phyloP scores from a whole-genome alignment of 2,113 vertebrate species.

The Gadus chalcogrammus region DNA sequence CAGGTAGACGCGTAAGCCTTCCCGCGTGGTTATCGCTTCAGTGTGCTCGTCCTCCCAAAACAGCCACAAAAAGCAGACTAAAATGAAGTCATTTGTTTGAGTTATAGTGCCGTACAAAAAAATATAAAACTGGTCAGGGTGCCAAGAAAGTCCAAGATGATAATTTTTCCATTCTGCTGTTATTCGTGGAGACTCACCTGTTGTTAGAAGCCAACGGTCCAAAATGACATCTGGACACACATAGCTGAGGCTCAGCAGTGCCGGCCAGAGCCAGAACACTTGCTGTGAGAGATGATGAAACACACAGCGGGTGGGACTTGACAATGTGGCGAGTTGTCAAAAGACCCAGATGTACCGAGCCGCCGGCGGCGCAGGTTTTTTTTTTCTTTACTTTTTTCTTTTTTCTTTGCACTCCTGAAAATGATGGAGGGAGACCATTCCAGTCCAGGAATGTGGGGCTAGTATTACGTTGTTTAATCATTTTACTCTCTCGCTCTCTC shows the following conservation, averaged over 20 bases:
- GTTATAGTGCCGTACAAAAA: too few species aligned
- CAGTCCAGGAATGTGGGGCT: slow-evolving; percentile 58
- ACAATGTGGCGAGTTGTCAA: slow-evolving; percentile 65
- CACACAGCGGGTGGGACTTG: slow-evolving; percentile 59
- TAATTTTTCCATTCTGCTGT: slow-evolving; percentile 17
- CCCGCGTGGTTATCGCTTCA: neutral
- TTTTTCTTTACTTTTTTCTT: too few species aligned
- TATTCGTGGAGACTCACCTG: slow-evolving; percentile 57
- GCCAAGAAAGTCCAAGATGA: slow-evolving; percentile 3
- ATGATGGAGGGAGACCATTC: slow-evolving; percentile 53
- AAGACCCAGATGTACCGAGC: slow-evolving; percentile 62
- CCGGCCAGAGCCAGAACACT: slow-evolving; percentile 48
- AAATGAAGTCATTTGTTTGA: too few species aligned
- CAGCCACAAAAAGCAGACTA: too few species aligned
- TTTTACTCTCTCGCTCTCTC: slow-evolving; percentile 17
- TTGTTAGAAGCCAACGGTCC: slow-evolving; percentile 42
- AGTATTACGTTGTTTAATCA: slow-evolving; percentile 40
- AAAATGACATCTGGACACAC: slow-evolving; percentile 61
- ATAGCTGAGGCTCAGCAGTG: slow-evolving; percentile 46
- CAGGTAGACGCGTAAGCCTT: slow-evolving; percentile 45
- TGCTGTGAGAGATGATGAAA: slow-evolving; percentile 67
- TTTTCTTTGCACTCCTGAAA: slow-evolving; percentile 35
- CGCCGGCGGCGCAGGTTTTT: slow-evolving; percentile 28
- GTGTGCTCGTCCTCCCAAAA: too few species aligned
- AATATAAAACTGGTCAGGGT: too few species aligned